Evolutionary conservation across 2,113 vertebrate genomes (phyloP).

Genomic region (Callipepla squamata): DNA sequence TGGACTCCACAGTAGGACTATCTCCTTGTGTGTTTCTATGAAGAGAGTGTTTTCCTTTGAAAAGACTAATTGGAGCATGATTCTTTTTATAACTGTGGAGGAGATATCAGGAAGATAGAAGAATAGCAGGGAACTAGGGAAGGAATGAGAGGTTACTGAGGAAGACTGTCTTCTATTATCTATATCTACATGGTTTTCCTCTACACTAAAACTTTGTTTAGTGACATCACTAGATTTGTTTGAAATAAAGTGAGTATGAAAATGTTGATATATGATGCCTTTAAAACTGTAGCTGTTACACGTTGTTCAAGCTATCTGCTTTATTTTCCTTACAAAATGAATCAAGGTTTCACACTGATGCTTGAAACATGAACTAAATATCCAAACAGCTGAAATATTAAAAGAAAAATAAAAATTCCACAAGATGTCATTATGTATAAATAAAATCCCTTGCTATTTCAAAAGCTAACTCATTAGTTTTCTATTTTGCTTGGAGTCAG

Average conservation of each 20-base stretch:
- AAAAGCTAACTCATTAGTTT: not conserved
- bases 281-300: not conserved
- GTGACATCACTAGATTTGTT: not conserved
- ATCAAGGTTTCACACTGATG: not conserved
- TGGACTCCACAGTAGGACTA: not conserved
- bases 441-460: not conserved
- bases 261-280: not conserved
- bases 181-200: not conserved
- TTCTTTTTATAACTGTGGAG: not conserved
- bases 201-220: not conserved
- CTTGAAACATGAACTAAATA: not conserved
- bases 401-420: not conserved
- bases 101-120: not conserved
- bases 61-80: not conserved
- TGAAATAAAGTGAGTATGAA: not conserved
- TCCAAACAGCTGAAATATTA: not conserved
- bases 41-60: conserved; percentile 27
- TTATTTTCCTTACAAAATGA: not conserved
- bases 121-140: not conserved
- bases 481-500: not conserved
- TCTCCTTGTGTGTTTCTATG: not conserved
- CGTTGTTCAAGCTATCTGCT: not conserved
- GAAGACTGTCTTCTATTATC: conserved; percentile 14
- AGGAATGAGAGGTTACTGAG: not conserved
- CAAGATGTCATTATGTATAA: not conserved